Conservation (phyloP, 2,888 invertebrate genomes). For the Lucinisca nassula region DNA sequence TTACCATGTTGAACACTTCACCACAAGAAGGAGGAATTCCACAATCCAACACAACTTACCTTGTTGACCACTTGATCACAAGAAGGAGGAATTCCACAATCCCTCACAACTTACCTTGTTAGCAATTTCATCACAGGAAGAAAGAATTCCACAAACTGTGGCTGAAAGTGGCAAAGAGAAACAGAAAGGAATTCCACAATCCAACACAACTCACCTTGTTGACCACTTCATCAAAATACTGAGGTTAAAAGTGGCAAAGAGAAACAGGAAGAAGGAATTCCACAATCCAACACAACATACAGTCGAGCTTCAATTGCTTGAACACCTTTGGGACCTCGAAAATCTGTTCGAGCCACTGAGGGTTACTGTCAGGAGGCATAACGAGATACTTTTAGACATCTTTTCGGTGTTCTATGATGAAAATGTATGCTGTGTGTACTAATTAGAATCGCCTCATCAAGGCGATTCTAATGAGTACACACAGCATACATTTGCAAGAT, state of each 20-base stretch:
- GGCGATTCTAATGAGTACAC: no score
- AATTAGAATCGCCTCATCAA: no score
- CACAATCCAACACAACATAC: slow-evolving; percentile 90
- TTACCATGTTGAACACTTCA: slow-evolving; percentile 90
- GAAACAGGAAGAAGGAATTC: slow-evolving; percentile 90
- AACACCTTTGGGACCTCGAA: no score
- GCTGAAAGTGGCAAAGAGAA: slow-evolving; percentile 90
- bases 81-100: slow-evolving; percentile 90
- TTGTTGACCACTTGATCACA: slow-evolving; percentile 90
- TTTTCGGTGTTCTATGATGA: no score
- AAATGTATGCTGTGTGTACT: no score
- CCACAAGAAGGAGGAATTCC: slow-evolving; percentile 90
- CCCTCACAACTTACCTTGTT: slow-evolving; percentile 90
- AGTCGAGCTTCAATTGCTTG: no score
- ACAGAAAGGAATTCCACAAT: slow-evolving; percentile 90
- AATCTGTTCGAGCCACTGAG: no score
- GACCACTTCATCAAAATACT: slow-evolving; percentile 90
- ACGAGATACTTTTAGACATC: no score
- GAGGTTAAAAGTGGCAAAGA: slow-evolving; percentile 90
- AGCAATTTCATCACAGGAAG: slow-evolving; percentile 89
- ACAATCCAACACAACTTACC: slow-evolving; percentile 89
- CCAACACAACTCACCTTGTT: slow-evolving; percentile 89
- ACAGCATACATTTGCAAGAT: no score
- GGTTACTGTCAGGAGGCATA: no score
- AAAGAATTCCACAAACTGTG: slow-evolving; percentile 90